These are phyloP conservation scores for Bufotes viridis DNA, from an alignment of 2,797 vertebrate species.

Conservation along the genomic window DNA sequence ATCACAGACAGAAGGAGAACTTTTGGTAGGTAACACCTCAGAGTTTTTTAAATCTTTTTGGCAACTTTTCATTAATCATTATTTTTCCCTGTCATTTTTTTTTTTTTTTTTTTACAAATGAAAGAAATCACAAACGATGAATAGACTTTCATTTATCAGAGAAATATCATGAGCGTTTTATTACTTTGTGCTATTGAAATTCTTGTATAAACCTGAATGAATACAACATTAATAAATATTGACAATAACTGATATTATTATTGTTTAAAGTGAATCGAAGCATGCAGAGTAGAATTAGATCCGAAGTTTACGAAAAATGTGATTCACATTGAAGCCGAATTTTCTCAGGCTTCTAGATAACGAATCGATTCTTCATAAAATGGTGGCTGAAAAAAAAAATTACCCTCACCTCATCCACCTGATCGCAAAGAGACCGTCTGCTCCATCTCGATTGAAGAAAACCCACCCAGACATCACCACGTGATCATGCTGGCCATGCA, in stretches of 20 bases:
- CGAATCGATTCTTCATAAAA: too few species aligned
- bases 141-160: conserved; percentile 12
- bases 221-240: not conserved
- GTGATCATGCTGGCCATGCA: too few species aligned
- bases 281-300: too few species aligned
- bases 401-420: too few species aligned
- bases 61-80: conserved; percentile 88
- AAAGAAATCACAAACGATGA: conserved; percentile 59
- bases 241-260: not conserved
- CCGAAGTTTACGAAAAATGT: too few species aligned
- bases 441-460: too few species aligned
- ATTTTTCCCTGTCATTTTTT: conserved; percentile 82
- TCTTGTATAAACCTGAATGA: not conserved
- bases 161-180: not conserved
- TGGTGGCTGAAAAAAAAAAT: too few species aligned
- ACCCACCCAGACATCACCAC: too few species aligned
- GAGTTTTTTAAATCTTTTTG: conserved; percentile 86
- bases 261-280: too few species aligned
- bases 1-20: conserved; percentile 88
- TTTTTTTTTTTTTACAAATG: conserved; percentile 73
- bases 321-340: too few species aligned
- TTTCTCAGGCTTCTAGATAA: too few species aligned
- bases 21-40: conserved; percentile 88
- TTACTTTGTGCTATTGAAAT: not conserved
- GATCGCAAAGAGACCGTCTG: too few species aligned